Conservation (phyloP, 2,888 invertebrate species). For the Parnassius orleans region DNA sequence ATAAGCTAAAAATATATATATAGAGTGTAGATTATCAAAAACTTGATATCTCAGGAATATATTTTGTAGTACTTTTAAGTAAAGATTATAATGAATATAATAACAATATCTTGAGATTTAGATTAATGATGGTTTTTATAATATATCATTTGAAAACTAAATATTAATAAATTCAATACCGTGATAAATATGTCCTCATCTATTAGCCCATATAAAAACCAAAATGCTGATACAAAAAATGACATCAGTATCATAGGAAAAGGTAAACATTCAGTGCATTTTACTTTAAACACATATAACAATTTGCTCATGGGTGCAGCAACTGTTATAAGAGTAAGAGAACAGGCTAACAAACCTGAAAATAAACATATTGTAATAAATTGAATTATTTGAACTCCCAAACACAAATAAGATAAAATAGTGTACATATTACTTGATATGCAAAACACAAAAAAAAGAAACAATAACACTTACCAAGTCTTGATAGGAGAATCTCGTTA, state of each 20-base stretch:
- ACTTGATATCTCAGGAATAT: too few species aligned
- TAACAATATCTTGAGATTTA: too few species aligned
- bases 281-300: constrained; percentile 88
- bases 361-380: constrained; percentile 27
- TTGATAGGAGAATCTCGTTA: constrained; percentile 70
- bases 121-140: too few species aligned
- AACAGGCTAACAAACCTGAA: constrained; percentile 84
- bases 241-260: constrained; percentile 92
- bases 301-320: constrained; percentile 91
- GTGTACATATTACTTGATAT: too few species aligned
- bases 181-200: constrained; percentile 89
- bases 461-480: constrained; percentile 80
- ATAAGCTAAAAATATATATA: too few species aligned
- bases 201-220: constrained; percentile 91
- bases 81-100: too few species aligned
- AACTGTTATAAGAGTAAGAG: constrained; percentile 89
- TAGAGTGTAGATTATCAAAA: too few species aligned
- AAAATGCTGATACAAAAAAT: constrained; percentile 89
- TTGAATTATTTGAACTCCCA: background rate
- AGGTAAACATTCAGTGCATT: constrained; percentile 92
- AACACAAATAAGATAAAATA: background rate
- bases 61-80: too few species aligned
- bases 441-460: too few species aligned
- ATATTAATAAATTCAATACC: constrained; percentile 65
- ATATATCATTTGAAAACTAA: constrained; percentile 1